These are phyloP conservation scores for Tachysurus fulvidraco DNA, from an alignment of 2,113 vertebrate genomes.

Conservation along the genomic window DNA sequence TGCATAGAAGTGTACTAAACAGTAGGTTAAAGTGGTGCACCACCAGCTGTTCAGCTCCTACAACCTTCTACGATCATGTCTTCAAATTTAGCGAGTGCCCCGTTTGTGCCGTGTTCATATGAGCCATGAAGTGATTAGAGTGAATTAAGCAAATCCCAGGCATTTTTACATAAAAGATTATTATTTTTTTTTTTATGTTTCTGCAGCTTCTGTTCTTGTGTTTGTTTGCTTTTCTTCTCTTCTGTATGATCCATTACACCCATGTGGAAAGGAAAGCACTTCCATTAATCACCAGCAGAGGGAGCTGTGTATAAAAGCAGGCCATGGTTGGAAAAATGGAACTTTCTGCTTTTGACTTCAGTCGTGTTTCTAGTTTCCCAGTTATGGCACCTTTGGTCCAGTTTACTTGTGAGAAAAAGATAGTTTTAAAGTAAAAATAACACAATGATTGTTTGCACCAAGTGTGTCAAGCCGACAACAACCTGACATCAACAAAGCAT, in stretches of 20 bases:
- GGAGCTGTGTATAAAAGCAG: not conserved
- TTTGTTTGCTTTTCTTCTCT: not conserved
- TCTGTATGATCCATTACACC: not conserved
- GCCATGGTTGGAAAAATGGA: not conserved
- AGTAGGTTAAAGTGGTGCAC: no score
- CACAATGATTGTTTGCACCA: not conserved
- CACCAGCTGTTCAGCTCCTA: no score
- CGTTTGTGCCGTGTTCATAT: no score
- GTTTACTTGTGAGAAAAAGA: not conserved
- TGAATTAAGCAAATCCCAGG: no score
- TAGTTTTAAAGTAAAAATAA: not conserved
- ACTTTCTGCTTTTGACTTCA: not conserved
- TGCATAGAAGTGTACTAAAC: no score
- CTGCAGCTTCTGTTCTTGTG: not conserved
- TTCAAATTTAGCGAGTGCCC: no score
- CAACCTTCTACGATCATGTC: no score
- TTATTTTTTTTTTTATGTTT: not conserved
- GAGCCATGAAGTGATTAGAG: no score
- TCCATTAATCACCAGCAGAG: not conserved
- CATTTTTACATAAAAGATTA: no score
- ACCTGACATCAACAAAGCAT: no score
- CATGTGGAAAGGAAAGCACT: not conserved
- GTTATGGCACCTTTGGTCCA: not conserved
- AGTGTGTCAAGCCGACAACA: no score
- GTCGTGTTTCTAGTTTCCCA: not conserved